These are phyloP conservation scores for Metacarcinus magister DNA, from an alignment of 2,888 invertebrate genomes.

Conservation along the genomic window DNA sequence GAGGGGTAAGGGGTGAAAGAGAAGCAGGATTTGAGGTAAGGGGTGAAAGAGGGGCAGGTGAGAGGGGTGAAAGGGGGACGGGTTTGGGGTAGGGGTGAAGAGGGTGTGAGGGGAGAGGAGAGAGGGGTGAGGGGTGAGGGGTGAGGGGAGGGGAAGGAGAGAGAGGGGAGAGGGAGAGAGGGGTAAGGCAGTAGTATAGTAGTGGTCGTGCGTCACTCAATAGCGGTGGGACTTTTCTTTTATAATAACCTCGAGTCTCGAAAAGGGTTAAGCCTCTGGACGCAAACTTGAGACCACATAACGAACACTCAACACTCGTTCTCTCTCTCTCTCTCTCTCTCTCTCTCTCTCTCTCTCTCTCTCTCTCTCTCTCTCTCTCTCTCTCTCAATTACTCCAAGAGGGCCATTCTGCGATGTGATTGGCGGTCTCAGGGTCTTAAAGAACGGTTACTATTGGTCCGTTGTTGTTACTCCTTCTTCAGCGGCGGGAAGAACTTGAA, in stretches of 20 bases:
- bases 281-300: conserved; percentile 69
- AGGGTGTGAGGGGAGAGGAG: neutral
- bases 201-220: conserved; percentile 75
- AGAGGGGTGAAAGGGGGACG: neutral
- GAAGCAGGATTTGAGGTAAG: neutral
- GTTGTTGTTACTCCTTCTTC: neutral
- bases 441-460: neutral
- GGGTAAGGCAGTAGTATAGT: neutral
- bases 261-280: conserved; percentile 75
- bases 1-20: neutral
- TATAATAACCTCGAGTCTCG: conserved; percentile 74
- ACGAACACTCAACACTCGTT: conserved; percentile 69
- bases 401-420: neutral
- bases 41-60: neutral
- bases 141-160: neutral
- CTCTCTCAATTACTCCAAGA: neutral
- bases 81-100: neutral
- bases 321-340: conserved; percentile 60
- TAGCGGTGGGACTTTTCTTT: conserved; percentile 76
- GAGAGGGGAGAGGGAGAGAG: neutral
- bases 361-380: conserved; percentile 66
- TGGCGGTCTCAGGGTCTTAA: neutral
- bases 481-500: too few species aligned
- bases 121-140: neutral
- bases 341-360: conserved; percentile 59